A percentile compares a stretch with the other conserved stretches of the same genome.
Conservation (phyloP, 2,888 invertebrate genomes). For the Aspidiotus destructor region DNA sequence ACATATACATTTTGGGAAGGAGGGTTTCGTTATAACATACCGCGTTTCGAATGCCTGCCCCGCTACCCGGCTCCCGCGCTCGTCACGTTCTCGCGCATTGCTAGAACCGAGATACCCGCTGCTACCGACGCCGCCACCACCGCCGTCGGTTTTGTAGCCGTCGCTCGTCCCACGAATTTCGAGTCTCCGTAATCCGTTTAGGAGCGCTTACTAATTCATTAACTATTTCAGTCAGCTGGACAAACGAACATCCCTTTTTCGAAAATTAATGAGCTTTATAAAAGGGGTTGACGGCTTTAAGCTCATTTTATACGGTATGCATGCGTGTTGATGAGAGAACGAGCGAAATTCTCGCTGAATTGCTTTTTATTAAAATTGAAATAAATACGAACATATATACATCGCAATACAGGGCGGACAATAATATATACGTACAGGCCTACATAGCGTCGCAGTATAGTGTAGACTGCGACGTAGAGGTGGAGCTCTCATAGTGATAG, state of each 20-base stretch:
- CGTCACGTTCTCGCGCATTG: no score
- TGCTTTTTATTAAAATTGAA: no score
- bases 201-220: conserved; percentile 31
- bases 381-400: no score
- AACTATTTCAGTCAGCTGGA: conserved; percentile 32
- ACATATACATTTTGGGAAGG: conserved; percentile 28
- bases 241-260: conserved; percentile 29
- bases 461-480: no score
- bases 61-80: not conserved
- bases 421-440: no score
- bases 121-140: conserved; percentile 7
- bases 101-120: no score
- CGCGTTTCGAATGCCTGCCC: conserved; percentile 16
- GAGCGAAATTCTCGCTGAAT: no score
- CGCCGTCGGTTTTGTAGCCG: conserved; percentile 6
- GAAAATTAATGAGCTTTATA: conserved; percentile 31
- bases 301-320: no score
- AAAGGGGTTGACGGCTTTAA: not conserved
- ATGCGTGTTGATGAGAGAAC: no score
- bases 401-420: no score
- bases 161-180: not conserved
- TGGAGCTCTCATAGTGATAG: no score
- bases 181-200: conserved; percentile 28
- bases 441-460: no score
- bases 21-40: conserved; percentile 17